Conservation (phyloP, 2,888 invertebrate species). For the Crematogaster levior region DNA sequence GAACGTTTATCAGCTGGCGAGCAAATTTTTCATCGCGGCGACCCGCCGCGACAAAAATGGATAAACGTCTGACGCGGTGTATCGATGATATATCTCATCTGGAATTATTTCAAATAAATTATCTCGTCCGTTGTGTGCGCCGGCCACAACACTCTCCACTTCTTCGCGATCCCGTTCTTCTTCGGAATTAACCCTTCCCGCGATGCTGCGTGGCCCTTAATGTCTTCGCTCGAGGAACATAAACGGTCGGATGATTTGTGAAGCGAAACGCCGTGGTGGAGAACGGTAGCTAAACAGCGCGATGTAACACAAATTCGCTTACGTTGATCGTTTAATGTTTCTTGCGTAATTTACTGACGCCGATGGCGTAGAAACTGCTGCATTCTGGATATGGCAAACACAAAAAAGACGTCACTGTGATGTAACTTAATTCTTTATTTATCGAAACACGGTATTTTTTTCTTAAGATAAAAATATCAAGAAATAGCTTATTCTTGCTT, state of each 20-base stretch:
- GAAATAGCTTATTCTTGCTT: not conserved
- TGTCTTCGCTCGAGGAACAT: slow-evolving; percentile 22
- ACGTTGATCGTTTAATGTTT: slow-evolving; percentile 30
- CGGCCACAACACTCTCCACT: slow-evolving; percentile 8
- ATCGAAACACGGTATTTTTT: not conserved
- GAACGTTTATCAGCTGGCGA: slow-evolving; percentile 35
- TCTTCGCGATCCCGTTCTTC: slow-evolving; percentile 37
- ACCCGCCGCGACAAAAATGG: slow-evolving; percentile 47
- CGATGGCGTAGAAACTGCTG: not conserved
- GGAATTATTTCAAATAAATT: slow-evolving; percentile 45
- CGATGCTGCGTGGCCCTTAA: slow-evolving; percentile 14
- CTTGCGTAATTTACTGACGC: slow-evolving; percentile 12
- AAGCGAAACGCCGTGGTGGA: slow-evolving; percentile 15
- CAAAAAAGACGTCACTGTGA: not conserved
- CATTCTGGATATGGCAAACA: not conserved
- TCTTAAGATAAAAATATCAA: not conserved
- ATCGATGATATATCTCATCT: slow-evolving; percentile 32
- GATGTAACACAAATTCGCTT: slow-evolving; percentile 34
- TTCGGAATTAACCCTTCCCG: slow-evolving; percentile 40
- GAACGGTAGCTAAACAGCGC: slow-evolving; percentile 40
- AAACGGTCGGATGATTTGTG: slow-evolving; percentile 46
- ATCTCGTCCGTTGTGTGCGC: slow-evolving; percentile 5
- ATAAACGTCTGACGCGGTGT: slow-evolving; percentile 19
- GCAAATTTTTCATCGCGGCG: slow-evolving; percentile 42
- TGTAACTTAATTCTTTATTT: too few species aligned